These are phyloP conservation scores for Cyprinodon tularosa DNA, from an alignment of 2,113 vertebrate species.

Conservation along the genomic window DNA sequence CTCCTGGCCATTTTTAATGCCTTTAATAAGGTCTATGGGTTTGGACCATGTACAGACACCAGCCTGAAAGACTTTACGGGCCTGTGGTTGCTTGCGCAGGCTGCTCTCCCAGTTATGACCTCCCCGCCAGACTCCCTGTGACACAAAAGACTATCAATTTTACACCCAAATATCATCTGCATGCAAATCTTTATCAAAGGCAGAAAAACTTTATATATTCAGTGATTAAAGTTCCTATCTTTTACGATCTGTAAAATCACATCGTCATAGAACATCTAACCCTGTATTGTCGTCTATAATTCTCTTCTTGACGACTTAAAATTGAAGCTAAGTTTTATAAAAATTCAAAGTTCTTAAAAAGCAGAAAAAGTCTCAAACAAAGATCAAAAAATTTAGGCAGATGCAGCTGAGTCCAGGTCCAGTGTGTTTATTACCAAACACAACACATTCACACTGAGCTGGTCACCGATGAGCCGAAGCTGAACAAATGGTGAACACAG, in stretches of 20 bases:
- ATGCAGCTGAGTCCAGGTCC: no score
- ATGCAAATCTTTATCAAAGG: slow-evolving; percentile 19
- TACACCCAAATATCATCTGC: slow-evolving; percentile 39
- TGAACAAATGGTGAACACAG: no score
- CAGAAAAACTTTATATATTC: neutral
- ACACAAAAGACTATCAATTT: slow-evolving; percentile 65
- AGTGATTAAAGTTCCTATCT: neutral
- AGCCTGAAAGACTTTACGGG: slow-evolving; percentile 79
- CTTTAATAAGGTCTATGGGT: slow-evolving; percentile 47
- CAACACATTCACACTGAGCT: no score
- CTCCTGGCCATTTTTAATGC: slow-evolving; percentile 41
- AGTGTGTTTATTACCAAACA: no score
- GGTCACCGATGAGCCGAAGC: no score
- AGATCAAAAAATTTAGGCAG: no score
- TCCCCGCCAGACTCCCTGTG: slow-evolving; percentile 72
- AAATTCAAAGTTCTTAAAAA: no score
- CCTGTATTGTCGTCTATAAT: no score
- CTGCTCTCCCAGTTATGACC: slow-evolving; percentile 73
- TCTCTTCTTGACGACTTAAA: no score
- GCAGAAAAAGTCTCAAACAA: no score
- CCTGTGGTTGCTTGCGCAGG: slow-evolving; percentile 76
- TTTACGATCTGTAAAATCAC: neutral
- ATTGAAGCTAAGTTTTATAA: no score
- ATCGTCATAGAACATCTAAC: neutral
- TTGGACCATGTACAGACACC: slow-evolving; percentile 65